Percentiles rank a stretch among this genome's conserved stretches.
These are phyloP conservation scores for Triplophysa dalaica DNA, from an alignment of 2,113 vertebrate species.

Conservation along the genomic window DNA sequence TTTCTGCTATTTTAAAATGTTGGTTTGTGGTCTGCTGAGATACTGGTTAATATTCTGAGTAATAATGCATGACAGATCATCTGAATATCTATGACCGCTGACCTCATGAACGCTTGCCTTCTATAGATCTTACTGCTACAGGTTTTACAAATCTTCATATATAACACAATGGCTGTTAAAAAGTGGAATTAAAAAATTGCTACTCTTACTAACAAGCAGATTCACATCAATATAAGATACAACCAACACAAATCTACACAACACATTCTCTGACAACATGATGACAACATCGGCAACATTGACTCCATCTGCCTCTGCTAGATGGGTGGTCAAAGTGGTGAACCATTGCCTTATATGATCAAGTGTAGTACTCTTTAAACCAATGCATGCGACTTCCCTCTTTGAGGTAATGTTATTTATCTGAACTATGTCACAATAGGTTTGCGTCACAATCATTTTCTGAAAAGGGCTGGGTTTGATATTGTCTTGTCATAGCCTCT, in stretches of 20 bases:
- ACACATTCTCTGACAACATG: background rate
- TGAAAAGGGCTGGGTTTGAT: background rate
- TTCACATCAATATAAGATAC: background rate
- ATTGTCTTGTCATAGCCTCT: background rate
- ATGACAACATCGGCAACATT: background rate
- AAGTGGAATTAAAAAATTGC: background rate
- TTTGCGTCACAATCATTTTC: too few species aligned
- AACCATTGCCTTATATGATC: background rate
- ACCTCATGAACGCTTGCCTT: slow-evolving; percentile 15
- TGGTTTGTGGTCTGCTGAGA: background rate
- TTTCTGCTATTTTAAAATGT: background rate
- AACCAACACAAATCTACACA: background rate
- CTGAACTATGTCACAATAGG: too few species aligned
- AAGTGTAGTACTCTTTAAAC: background rate
- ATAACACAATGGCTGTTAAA: background rate
- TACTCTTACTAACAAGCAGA: background rate
- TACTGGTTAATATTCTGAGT: background rate
- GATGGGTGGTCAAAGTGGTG: background rate
- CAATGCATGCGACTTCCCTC: too few species aligned
- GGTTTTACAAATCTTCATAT: background rate
- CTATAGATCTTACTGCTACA: background rate
- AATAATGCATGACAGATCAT: slow-evolving; percentile 13
- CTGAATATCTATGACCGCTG: background rate
- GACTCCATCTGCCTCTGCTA: background rate
- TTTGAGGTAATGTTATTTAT: too few species aligned